A percentile compares a stretch with the other conserved stretches of the same genome.
phyloP scores from a whole-genome alignment of 1,140 invertebrate species.

The Hypothenemus hampei region DNA sequence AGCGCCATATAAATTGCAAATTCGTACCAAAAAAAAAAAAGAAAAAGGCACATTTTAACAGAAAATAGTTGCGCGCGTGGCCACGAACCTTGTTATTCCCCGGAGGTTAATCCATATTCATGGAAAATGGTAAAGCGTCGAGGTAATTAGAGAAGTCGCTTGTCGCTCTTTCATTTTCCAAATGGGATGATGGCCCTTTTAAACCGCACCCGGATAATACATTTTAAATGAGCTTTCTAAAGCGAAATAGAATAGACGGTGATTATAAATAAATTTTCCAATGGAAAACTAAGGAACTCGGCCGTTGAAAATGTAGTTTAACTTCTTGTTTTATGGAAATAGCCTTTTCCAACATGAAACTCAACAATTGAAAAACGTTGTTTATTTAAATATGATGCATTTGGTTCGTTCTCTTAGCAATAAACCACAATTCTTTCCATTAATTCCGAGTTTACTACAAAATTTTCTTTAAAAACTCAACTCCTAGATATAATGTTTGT shows the following conservation, averaged over 20 bases:
- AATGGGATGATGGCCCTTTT: constrained; percentile 13
- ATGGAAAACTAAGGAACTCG: neutral
- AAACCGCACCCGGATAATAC: neutral
- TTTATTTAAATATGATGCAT: too few species aligned
- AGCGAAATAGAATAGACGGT: too few species aligned
- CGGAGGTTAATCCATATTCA: constrained; percentile 23
- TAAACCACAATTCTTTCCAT: too few species aligned
- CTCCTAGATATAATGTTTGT: too few species aligned
- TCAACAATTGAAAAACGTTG: too few species aligned
- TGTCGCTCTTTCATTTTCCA: constrained; percentile 19
- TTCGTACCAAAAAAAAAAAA: neutral
- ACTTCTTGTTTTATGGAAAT: too few species aligned
- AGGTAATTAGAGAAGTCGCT: constrained; percentile 18
- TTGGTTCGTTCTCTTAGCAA: too few species aligned
- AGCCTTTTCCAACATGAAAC: too few species aligned
- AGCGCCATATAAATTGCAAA: constrained; percentile 21
- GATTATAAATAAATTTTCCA: too few species aligned
- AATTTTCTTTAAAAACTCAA: too few species aligned
- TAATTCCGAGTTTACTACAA: too few species aligned
- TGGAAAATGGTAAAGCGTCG: constrained; percentile 13
- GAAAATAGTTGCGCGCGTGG: constrained; percentile 19
- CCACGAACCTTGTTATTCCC: constrained; percentile 15
- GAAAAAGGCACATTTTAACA: constrained; percentile 12
- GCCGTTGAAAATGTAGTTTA: too few species aligned
- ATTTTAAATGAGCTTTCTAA: constrained; percentile 11